Evolutionary conservation across 2,113 vertebrate species (phyloP).

Genomic region (Gallinago undulata): DNA sequence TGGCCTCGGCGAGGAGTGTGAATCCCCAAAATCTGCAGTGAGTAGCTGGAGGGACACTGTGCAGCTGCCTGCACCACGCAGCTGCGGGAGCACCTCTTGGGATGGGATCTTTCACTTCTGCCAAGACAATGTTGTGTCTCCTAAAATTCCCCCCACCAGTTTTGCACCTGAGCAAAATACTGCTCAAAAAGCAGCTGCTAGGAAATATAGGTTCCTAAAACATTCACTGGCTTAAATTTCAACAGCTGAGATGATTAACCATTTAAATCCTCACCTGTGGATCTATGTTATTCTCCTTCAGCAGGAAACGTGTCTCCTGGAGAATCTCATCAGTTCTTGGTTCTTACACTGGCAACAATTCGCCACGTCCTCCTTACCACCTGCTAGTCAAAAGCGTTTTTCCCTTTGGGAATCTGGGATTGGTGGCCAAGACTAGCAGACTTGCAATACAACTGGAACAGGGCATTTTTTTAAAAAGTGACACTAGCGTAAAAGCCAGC

Average conservation of each 20-base stretch:
- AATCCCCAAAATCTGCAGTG: background rate
- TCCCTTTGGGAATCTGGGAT: background rate
- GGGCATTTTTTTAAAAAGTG: background rate
- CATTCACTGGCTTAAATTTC: background rate
- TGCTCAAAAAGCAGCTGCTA: background rate
- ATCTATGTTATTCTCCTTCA: background rate
- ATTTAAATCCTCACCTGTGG: background rate
- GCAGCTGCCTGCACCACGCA: background rate
- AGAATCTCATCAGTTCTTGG: background rate
- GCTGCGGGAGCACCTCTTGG: rapidly evolving
- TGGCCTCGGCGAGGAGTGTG: rapidly evolving
- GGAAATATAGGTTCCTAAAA: background rate
- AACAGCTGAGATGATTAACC: background rate
- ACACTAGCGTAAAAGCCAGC: background rate
- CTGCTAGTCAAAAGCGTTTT: background rate
- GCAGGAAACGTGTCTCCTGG: background rate
- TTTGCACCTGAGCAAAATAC: background rate
- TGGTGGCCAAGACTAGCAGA: background rate
- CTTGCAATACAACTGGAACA: background rate
- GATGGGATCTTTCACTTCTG: background rate
- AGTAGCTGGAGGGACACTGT: background rate
- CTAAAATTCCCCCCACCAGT: background rate
- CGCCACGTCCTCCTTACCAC: background rate
- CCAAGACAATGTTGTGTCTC: background rate
- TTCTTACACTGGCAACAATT: background rate